Conservation (phyloP, 2,113 vertebrate species). For the Callaeas wilsoni region DNA sequence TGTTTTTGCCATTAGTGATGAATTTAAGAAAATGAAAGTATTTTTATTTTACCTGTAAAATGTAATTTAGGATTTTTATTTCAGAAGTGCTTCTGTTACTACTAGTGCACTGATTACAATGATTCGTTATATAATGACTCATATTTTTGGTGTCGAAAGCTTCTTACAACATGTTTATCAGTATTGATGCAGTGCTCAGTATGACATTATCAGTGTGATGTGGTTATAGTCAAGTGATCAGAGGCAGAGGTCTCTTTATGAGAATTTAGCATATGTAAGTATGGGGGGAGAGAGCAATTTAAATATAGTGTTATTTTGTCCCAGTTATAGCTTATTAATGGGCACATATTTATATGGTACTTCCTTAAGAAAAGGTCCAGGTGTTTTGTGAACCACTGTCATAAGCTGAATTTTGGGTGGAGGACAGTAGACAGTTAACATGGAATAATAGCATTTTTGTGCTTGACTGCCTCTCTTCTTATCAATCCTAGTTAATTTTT, state of each 20-base stretch:
- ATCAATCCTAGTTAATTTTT: not conserved
- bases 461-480: not conserved
- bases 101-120: not conserved
- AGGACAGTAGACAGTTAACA: not conserved
- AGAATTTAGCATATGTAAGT: not conserved
- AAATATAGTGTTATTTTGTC: not conserved
- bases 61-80: not conserved
- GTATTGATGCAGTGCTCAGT: not conserved
- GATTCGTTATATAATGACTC: not conserved
- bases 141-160: not conserved
- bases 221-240: not conserved
- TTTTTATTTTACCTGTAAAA: not conserved
- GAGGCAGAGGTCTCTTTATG: not conserved
- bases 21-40: not conserved
- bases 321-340: not conserved
- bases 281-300: not conserved
- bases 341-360: not conserved
- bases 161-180: not conserved
- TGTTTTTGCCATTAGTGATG: not conserved
- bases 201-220: not conserved
- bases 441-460: not conserved
- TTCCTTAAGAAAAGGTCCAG: not conserved
- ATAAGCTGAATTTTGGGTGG: not conserved
- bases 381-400: not conserved
- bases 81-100: not conserved